A percentile compares a stretch with the other conserved stretches of the same genome.
Evolutionary conservation across 2,797 vertebrate genomes (phyloP).

Genomic region (Momotus momota): DNA sequence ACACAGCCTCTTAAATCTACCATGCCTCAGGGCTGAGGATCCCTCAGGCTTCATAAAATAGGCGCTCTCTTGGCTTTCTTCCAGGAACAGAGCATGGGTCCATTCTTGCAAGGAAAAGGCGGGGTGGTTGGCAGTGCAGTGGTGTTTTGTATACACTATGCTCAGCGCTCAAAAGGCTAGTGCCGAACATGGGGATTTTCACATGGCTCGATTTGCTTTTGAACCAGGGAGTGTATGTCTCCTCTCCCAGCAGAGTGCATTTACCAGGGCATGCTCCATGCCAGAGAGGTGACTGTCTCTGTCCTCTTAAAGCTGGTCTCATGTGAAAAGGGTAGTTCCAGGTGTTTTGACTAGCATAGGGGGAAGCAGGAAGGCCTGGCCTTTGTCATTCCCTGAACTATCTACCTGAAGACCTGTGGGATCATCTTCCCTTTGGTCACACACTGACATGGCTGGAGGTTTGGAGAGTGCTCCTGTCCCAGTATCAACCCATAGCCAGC

Average conservation of each 20-base stretch:
- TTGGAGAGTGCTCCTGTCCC: background rate
- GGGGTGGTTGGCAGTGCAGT: constrained; percentile 8
- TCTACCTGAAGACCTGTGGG: background rate
- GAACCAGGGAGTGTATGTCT: background rate
- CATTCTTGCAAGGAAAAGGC: constrained; percentile 15
- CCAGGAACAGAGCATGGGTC: constrained; percentile 32
- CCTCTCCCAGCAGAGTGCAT: background rate
- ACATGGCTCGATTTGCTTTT: constrained; percentile 31
- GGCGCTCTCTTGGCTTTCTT: background rate
- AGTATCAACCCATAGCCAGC: background rate
- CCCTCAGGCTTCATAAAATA: constrained; percentile 2
- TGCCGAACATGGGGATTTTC: constrained; percentile 1
- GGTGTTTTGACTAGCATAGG: background rate
- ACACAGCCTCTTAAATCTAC: background rate
- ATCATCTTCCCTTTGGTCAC: background rate
- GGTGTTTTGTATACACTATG: constrained; percentile 3
- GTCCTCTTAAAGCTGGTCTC: background rate
- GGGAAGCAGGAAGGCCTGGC: background rate
- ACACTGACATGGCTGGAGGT: background rate
- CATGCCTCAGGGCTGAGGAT: background rate
- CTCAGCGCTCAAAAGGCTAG: background rate
- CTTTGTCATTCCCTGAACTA: background rate
- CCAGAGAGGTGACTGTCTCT: background rate
- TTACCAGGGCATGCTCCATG: background rate
- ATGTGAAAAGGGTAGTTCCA: background rate